Evolutionary conservation across 2,888 invertebrate species (phyloP).

Genomic region (Chymomyza procnemis): DNA sequence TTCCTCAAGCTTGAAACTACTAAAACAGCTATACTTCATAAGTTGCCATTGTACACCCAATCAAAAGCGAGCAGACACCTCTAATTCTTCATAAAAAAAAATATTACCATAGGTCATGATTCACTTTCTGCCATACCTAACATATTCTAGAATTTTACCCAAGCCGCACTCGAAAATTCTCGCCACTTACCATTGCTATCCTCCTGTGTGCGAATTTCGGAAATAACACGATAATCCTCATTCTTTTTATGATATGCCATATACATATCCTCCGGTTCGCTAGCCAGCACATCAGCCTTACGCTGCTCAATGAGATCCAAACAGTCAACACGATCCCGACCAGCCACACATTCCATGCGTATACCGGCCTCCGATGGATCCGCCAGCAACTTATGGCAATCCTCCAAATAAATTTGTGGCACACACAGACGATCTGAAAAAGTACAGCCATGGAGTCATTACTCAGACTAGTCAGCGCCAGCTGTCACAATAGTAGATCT

Average conservation of each 20-base stretch:
- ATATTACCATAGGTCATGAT: too few relatives aligned
- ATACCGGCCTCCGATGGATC: slow-evolving; percentile 78
- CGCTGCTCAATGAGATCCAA: slow-evolving; percentile 86
- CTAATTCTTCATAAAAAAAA: too few relatives aligned
- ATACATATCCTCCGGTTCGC: slow-evolving; percentile 94
- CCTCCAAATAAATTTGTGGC: slow-evolving; percentile 82
- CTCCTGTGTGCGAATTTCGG: slow-evolving; percentile 87
- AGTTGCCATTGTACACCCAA: too few relatives aligned
- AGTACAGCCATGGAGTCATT: too few relatives aligned
- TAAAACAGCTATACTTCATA: too few relatives aligned
- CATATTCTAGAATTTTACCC: too few relatives aligned
- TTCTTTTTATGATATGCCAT: slow-evolving; percentile 86
- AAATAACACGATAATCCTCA: slow-evolving; percentile 86
- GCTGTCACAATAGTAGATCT: slow-evolving; percentile 7
- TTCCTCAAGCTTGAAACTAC: too few relatives aligned
- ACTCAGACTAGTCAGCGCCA: background rate
- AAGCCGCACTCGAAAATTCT: background rate
- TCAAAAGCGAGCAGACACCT: too few relatives aligned
- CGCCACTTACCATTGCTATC: slow-evolving; percentile 85
- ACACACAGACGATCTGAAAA: slow-evolving; percentile 86
- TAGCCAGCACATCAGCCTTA: slow-evolving; percentile 89
- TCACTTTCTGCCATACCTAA: too few relatives aligned
- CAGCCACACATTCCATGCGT: slow-evolving; percentile 85
- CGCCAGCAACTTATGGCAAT: slow-evolving; percentile 81
- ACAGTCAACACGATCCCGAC: slow-evolving; percentile 85